Percentiles rank a stretch among this genome's conserved stretches.
Conservation (phyloP, 1,140 invertebrate species). For the Cotesia vestalis region DNA sequence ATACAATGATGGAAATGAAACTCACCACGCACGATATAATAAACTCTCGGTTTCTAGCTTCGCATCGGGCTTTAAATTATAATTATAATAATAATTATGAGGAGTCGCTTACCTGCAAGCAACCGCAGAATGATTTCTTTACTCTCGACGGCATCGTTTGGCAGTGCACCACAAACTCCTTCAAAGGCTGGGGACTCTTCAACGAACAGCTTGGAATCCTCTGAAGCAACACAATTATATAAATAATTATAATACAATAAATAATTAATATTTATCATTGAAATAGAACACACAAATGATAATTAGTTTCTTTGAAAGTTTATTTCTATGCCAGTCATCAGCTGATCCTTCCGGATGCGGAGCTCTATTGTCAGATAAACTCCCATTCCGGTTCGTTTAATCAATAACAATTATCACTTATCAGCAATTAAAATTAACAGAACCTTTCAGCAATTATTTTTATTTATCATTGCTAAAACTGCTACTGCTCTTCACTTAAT, state of each 20-base stretch:
- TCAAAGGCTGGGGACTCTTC: slow-evolving; percentile 63
- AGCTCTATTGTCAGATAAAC: too few relatives aligned
- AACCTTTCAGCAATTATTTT: too few relatives aligned
- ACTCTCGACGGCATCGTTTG: slow-evolving; percentile 66
- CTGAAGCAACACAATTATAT: slow-evolving; percentile 50
- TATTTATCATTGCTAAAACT: too few relatives aligned
- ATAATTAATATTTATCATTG: background rate
- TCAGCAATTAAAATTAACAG: too few relatives aligned
- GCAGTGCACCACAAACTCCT: slow-evolving; percentile 64
- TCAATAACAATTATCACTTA: too few relatives aligned
- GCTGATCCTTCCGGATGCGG: too few relatives aligned
- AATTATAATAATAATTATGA: too few relatives aligned
- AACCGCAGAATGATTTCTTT: slow-evolving; percentile 65
- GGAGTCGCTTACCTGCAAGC: slow-evolving; percentile 57
- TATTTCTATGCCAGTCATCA: too few relatives aligned
- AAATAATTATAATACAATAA: background rate
- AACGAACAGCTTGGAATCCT: slow-evolving; percentile 62
- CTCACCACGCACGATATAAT: slow-evolving; percentile 7
- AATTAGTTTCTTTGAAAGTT: background rate
- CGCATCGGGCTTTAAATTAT: too few relatives aligned
- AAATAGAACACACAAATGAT: background rate
- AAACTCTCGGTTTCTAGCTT: slow-evolving; percentile 18
- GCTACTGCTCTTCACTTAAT: too few relatives aligned
- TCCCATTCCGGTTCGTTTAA: too few relatives aligned
- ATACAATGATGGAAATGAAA: background rate